Evolutionary conservation across 1,140 invertebrate species (phyloP), one percentile per base, ranked within the genome.

Genomic region (Acromyrmex echinatior): DNA sequence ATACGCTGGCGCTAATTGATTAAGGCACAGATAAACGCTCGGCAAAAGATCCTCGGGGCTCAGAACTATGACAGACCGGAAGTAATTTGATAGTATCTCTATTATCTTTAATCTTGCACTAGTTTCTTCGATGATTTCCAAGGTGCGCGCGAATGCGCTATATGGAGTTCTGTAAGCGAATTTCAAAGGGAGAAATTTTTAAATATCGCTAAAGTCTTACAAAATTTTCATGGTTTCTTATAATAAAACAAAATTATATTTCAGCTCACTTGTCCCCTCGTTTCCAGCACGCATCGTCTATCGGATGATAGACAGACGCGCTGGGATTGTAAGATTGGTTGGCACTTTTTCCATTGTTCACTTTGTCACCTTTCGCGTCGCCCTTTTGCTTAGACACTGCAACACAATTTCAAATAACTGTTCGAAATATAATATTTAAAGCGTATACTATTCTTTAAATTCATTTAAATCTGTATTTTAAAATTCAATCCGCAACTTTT

Each of bases 1-100:
- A 95, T 99, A 99, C 2, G 98, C 98, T 0, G 99, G 99, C 4
- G 98, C 99, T 62, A 99, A 94, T 95, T 99, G 98, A 96, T 99
- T 99, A 0, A 99, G 96, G 94, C 98, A 99, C 51, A 99, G 95
- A 94, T 99, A 99, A 18, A 99, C 96, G 93, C 98, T 98, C 0
- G 97, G 96, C 62, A 99, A 87, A 16, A 99, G 95, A 95, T 99
- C 99, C 66, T 98, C 96, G 0, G 99, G 98, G 49, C 97, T 98
- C 6, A 99, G 95, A 10, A 97, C 96, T 66, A 99, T 98, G 2
- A 99, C 98, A 0, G 99, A 99, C 31, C 99, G 97, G 56, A 99
- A 98, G 94, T 98, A 99, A 95, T 99, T 99, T 68, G 97, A 97
- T 25, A 99, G 93, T 86, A 99, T 99, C 95, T 99, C 98, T 28